These are phyloP conservation scores for Drosophila watanabei DNA, from an alignment of 1,140 invertebrate genomes.

Conservation along the genomic window DNA sequence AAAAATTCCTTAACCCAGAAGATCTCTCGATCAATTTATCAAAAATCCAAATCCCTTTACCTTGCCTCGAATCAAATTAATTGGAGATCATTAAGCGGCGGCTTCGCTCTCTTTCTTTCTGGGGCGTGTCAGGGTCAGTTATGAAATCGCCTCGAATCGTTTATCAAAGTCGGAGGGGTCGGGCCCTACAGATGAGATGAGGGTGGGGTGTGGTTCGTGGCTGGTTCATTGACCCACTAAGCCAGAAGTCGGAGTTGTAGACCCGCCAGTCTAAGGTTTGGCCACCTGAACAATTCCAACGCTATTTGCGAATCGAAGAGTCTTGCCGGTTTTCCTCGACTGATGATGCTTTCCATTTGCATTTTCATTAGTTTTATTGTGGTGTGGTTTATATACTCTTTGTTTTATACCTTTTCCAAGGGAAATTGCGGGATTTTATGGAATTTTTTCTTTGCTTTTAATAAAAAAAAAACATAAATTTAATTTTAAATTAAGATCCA, in stretches of 20 bases:
- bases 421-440: too few species aligned
- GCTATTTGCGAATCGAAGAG: conserved; percentile 48
- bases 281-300: conserved; percentile 64
- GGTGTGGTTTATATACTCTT: neutral
- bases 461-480: neutral
- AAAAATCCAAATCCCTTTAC: conserved; percentile 10
- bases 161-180: conserved; percentile 47
- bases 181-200: neutral
- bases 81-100: conserved; percentile 60
- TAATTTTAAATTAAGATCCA: neutral
- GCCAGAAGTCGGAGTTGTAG: conserved; percentile 3
- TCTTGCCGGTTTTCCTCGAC: conserved; percentile 46
- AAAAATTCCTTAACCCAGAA: neutral
- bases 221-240: conserved; percentile 39
- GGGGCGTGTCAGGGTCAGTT: conserved; percentile 44
- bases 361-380: conserved; percentile 65
- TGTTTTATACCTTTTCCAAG: conserved; percentile 11
- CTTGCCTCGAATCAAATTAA: conserved; percentile 59
- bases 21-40: conserved; percentile 44
- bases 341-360: conserved; percentile 59
- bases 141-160: conserved; percentile 36
- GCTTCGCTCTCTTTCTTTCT: conserved; percentile 6
- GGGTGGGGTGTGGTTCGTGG: conserved; percentile 19
- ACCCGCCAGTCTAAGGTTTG: conserved; percentile 8
- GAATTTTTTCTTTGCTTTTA: neutral